Evolutionary conservation across 37 sponge, comb jelly and placozoan genomes (phyloP).

Genomic region (Bolinopsis microptera): DNA sequence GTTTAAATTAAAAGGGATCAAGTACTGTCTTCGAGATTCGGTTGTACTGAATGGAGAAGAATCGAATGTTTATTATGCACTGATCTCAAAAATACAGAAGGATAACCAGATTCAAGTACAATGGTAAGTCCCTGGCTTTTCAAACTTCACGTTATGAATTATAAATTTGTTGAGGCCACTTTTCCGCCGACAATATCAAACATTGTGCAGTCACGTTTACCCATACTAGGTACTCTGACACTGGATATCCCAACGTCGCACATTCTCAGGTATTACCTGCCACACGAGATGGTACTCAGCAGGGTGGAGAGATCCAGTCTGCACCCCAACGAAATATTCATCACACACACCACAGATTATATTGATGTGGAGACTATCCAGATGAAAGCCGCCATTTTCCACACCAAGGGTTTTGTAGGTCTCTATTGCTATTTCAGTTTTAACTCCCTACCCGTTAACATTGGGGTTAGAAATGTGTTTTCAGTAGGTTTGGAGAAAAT

Average conservation of each 20-base stretch:
- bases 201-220: too few relatives aligned
- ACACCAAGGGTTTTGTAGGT: conserved; percentile 39
- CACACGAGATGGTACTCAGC: conserved; percentile 38
- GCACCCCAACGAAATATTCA: conserved; percentile 33
- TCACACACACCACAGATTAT: neutral
- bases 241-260: too few relatives aligned
- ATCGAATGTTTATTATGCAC: neutral
- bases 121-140: conserved; percentile 39
- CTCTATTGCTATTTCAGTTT: too few relatives aligned
- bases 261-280: conserved; percentile 35
- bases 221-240: too few relatives aligned
- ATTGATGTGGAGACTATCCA: conserved; percentile 37
- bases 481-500: too few relatives aligned
- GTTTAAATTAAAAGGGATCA: conserved; percentile 19
- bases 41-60: conserved; percentile 30
- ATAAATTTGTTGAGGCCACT: too few relatives aligned
- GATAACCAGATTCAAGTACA: conserved; percentile 14
- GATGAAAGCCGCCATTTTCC: conserved; percentile 33
- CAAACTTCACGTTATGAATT: neutral
- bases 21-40: conserved; percentile 13
- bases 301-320: neutral
- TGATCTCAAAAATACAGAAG: conserved; percentile 30
- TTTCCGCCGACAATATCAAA: too few relatives aligned
- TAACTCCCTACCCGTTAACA: too few relatives aligned
- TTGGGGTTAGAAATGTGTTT: too few relatives aligned